Evolutionary conservation across 2,113 vertebrate genomes (phyloP).

Genomic region (Atrichornis clamosus): DNA sequence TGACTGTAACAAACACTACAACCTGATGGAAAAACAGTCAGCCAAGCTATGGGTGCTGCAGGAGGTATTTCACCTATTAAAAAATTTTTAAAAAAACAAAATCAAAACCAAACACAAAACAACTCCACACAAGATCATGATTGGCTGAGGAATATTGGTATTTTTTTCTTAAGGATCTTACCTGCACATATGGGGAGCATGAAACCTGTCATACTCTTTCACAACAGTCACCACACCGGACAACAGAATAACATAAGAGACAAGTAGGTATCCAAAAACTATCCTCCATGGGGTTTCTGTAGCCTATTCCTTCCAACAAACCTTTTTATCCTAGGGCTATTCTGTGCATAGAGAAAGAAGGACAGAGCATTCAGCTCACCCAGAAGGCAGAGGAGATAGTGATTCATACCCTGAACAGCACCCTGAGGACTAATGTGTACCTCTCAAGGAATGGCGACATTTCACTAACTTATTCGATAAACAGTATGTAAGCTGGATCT

Average conservation of each 20-base stretch:
- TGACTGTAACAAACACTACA: background rate
- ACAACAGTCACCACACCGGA: background rate
- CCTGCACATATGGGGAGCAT: background rate
- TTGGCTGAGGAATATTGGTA: background rate
- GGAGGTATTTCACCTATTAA: background rate
- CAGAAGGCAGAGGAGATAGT: background rate
- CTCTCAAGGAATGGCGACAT: background rate
- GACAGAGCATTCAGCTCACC: background rate
- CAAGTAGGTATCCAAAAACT: background rate
- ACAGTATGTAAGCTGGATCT: background rate
- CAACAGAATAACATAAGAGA: background rate
- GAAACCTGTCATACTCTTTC: background rate
- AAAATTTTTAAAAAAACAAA: background rate
- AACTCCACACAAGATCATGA: background rate
- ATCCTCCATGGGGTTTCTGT: background rate
- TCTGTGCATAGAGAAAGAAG: background rate
- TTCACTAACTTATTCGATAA: background rate
- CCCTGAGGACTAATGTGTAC: background rate
- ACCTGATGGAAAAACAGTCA: background rate
- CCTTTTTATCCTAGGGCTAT: background rate
- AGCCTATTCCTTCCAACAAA: background rate
- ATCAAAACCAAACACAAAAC: background rate
- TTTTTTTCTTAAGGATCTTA: background rate
- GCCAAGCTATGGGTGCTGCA: accelerated
- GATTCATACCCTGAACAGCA: background rate